These are phyloP conservation scores for Pseudomyrmex flavicornis DNA, from an alignment of 1,140 invertebrate genomes.

Conservation along the genomic window DNA sequence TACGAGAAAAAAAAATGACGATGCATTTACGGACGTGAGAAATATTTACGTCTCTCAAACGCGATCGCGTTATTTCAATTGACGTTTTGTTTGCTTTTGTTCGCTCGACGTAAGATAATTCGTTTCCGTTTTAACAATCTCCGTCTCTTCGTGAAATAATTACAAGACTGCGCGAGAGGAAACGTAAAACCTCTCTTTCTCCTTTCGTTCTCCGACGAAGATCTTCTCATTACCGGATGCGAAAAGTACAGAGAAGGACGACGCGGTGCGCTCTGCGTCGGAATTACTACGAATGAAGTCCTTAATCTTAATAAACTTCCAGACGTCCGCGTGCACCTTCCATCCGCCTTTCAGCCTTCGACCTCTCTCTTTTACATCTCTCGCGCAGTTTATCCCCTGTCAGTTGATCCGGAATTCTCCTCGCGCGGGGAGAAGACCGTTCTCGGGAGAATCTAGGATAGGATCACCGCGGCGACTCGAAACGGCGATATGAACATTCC, in stretches of 20 bases:
- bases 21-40: no score
- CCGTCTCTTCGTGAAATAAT: slow-evolving; percentile 66
- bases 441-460: not conserved
- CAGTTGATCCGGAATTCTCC: slow-evolving; percentile 70
- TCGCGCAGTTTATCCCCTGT: slow-evolving; percentile 65
- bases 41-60: no score
- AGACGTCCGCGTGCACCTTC: slow-evolving; percentile 55
- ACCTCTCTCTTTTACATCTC: slow-evolving; percentile 15
- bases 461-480: slow-evolving; percentile 62
- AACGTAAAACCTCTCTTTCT: slow-evolving; percentile 42
- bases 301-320: slow-evolving; percentile 84
- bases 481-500: slow-evolving; percentile 48
- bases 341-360: slow-evolving; percentile 56
- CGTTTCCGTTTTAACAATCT: slow-evolving; percentile 72
- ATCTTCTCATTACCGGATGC: slow-evolving; percentile 48
- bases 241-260: slow-evolving; percentile 54
- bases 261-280: slow-evolving; percentile 57
- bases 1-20: no score
- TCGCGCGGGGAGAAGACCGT: no score
- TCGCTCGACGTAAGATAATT: not conserved
- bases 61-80: no score
- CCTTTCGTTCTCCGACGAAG: not conserved
- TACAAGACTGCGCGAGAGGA: slow-evolving; percentile 62
- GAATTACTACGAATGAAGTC: slow-evolving; percentile 80
- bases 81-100: no score